Evolutionary conservation across 2,888 invertebrate species (phyloP).

Genomic region (Euplagia quadripunctaria): DNA sequence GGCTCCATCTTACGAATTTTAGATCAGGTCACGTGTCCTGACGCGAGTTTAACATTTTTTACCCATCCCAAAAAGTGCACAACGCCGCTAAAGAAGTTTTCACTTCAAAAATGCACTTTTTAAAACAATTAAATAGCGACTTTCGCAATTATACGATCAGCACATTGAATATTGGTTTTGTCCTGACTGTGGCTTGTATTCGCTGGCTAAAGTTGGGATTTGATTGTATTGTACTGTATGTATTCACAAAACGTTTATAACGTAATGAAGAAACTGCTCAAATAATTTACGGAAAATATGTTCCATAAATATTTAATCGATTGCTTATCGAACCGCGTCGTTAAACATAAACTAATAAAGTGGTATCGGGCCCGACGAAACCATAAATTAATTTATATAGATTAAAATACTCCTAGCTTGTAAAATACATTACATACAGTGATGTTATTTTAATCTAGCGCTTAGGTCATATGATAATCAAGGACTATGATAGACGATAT

Average conservation of each 20-base stretch:
- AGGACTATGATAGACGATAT: neutral
- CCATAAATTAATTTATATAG: constrained; percentile 14
- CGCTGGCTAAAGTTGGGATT: neutral
- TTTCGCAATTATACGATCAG: neutral
- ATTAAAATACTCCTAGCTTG: neutral
- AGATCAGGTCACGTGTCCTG: too few species aligned
- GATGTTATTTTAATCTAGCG: neutral
- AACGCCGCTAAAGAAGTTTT: too few species aligned
- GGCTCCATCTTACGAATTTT: too few species aligned
- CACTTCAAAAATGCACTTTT: too few species aligned
- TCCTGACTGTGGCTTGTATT: neutral
- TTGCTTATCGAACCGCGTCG: constrained; percentile 6
- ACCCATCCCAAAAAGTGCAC: too few species aligned
- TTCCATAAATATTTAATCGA: neutral
- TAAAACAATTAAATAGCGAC: neutral
- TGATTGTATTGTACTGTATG: neutral
- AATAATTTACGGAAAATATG: neutral
- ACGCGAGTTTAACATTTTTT: too few species aligned
- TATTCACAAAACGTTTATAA: neutral
- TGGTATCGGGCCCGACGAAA: neutral
- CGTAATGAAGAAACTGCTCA: neutral
- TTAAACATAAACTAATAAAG: constrained; percentile 11
- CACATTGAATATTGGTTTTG: neutral
- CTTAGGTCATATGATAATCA: constrained; percentile 3
- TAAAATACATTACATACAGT: constrained; percentile 1